Evolutionary conservation across 2,888 invertebrate genomes (phyloP).

Genomic region (Podotricha telesiphe): DNA sequence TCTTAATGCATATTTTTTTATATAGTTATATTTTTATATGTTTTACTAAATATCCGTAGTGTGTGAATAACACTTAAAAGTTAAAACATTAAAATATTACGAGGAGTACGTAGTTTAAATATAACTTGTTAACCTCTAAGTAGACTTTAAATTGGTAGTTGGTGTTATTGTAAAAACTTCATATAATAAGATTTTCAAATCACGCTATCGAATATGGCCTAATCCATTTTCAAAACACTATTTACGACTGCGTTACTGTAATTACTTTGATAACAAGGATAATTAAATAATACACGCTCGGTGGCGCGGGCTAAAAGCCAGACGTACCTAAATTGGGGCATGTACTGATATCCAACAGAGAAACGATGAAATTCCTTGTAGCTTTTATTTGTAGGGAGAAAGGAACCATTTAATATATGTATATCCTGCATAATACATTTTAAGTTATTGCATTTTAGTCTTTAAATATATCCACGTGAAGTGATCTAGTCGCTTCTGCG

Average conservation of each 20-base stretch:
- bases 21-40: too few species aligned
- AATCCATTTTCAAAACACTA: not conserved
- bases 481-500: slow-evolving; percentile 13
- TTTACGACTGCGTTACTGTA: not conserved
- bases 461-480: slow-evolving; percentile 20
- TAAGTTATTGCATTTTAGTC: slow-evolving; percentile 16
- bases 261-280: slow-evolving; percentile 17
- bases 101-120: too few species aligned
- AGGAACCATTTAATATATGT: slow-evolving; percentile 12
- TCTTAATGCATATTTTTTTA: too few species aligned
- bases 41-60: too few species aligned
- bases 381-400: slow-evolving; percentile 28
- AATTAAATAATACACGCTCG: slow-evolving; percentile 35
- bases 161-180: too few species aligned
- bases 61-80: too few species aligned
- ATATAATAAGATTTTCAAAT: too few species aligned
- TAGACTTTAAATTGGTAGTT: too few species aligned
- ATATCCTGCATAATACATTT: slow-evolving; percentile 7
- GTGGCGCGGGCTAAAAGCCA: slow-evolving; percentile 26
- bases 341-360: slow-evolving; percentile 16
- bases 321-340: slow-evolving; percentile 36
- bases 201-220: too few species aligned
- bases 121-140: too few species aligned
- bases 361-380: slow-evolving; percentile 27
- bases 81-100: too few species aligned